Evolutionary conservation across 2,888 invertebrate genomes (phyloP), one percentile per base, ranked within the genome.

Genomic region (Ophioninae sp.): DNA sequence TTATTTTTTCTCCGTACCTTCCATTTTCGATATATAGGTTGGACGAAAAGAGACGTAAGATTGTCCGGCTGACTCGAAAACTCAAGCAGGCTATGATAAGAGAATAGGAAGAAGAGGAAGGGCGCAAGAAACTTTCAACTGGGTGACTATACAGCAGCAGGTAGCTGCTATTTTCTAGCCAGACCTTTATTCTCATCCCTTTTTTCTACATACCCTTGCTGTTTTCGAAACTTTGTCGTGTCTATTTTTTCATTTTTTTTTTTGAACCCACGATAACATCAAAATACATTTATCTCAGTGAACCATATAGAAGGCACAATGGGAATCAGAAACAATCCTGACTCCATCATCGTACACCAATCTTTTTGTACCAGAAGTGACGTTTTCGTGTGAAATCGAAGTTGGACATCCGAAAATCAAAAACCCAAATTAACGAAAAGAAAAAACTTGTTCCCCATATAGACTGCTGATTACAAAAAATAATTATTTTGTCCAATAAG

Each of bases 21-120:
- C 72, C 57, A 77, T 59, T 80, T 80, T 73, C 69, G 69, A 37
- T 56, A 30, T 56, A n/a, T 65, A 7, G 23, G 59, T 56, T 62
- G 50, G 56, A 80, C 73, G 68, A 23, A 72, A 80, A 50, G 76
- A 23, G 50, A 70, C 74, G 69, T 39, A 67, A 74, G 50, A 20
- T 74, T 68, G 10, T 76, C 50, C 62, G 64, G 17, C 21, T 44
- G 56, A 56, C 21, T 67, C 39, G 59, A 59, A 50, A 77, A 61
- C 69, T 62, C 69, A 73, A 30, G 50, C 62, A 69, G 73, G 64
- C 57, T 62, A 57, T 65, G 73, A 56, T 37, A 30, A 62, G 80
- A 39, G 56, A 68, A 77, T 73, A 77, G 50, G 21, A 68, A 30
- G 39, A 68, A 76, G 65, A 79, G 37, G 67, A 39, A 69, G 21